phyloP scores from a whole-genome alignment of 2,888 invertebrate genomes.

The Sthenelais limicola region DNA sequence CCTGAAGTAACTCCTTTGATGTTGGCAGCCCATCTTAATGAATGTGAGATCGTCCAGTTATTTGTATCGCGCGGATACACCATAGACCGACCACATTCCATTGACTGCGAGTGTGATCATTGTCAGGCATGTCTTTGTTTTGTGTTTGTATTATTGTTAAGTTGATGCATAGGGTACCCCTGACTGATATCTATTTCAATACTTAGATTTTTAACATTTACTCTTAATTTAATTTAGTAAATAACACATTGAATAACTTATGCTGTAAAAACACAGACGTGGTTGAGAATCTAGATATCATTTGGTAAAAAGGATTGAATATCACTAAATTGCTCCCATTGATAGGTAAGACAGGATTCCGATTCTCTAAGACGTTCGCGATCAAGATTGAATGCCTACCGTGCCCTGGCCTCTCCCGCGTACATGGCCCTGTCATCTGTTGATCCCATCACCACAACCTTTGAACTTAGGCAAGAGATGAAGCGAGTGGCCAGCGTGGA shows the following conservation, averaged over 20 bases:
- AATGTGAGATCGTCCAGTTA: constrained; percentile 78
- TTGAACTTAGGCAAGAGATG: constrained; percentile 53
- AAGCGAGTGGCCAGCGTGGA: constrained; percentile 49
- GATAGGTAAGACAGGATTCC: constrained; percentile 47
- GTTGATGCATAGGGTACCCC: not conserved
- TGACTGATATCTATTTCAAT: too few relatives aligned
- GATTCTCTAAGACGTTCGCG: constrained; percentile 50
- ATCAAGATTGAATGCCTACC: constrained; percentile 51
- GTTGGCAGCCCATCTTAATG: constrained; percentile 78
- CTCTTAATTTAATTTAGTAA: too few relatives aligned
- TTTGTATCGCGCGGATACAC: constrained; percentile 78
- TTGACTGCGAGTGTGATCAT: constrained; percentile 52
- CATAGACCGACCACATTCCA: constrained; percentile 76
- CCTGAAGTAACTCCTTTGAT: constrained; percentile 79
- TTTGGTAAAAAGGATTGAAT: too few relatives aligned
- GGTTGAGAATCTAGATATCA: too few relatives aligned
- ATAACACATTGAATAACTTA: too few relatives aligned
- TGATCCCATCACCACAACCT: constrained; percentile 52
- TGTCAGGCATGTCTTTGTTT: constrained; percentile 43
- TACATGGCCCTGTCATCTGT: constrained; percentile 49
- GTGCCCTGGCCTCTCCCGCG: constrained; percentile 50
- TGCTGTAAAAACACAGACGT: too few relatives aligned
- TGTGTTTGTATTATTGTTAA: not conserved
- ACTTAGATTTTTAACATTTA: too few relatives aligned
- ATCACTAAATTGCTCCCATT: too few relatives aligned